phyloP scores from a whole-genome alignment of 2,797 vertebrate genomes.

The Threskiornis aethiopicus region DNA sequence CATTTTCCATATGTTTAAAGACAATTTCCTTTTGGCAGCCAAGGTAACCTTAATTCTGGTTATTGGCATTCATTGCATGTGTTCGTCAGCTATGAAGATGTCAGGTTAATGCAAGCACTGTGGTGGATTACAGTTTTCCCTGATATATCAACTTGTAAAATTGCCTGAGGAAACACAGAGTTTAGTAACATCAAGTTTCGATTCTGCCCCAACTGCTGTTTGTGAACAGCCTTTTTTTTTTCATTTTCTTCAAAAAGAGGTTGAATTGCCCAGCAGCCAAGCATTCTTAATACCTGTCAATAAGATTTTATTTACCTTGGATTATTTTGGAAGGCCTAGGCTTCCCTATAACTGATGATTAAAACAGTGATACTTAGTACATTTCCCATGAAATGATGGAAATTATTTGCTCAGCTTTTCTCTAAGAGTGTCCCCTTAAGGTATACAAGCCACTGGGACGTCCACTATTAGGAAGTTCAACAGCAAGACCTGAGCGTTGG shows the following conservation, averaged over 20 bases:
- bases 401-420: background rate
- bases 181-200: background rate
- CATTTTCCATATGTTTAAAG: constrained; percentile 15
- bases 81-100: background rate
- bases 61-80: background rate
- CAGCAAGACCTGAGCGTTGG: background rate
- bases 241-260: background rate
- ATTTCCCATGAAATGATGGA: background rate
- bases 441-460: background rate
- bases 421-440: background rate
- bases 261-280: background rate
- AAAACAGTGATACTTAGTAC: background rate
- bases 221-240: background rate
- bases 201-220: background rate
- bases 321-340: background rate
- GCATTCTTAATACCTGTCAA: background rate
- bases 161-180: background rate
- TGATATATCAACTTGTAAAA: background rate
- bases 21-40: background rate
- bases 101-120: background rate
- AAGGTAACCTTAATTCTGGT: background rate
- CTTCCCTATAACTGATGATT: background rate
- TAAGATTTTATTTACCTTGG: background rate
- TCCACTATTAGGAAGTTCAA: background rate
- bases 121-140: background rate